Evolutionary conservation across 2,888 invertebrate genomes (phyloP).

Genomic region (Chydorus sphaericus): DNA sequence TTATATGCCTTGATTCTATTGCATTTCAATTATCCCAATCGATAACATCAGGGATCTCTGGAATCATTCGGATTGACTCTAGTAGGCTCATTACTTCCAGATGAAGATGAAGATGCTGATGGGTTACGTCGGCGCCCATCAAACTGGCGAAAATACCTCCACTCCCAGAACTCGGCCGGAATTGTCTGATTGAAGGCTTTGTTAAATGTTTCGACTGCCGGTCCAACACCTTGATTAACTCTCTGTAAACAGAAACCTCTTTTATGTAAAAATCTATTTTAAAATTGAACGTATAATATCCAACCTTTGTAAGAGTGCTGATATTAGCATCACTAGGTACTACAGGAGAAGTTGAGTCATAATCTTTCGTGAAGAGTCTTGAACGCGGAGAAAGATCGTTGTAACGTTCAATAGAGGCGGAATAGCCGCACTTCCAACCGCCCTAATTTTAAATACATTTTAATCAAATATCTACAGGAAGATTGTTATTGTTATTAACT

Average conservation of each 20-base stretch:
- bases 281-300: too few relatives aligned
- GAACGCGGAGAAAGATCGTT: background rate
- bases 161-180: background rate
- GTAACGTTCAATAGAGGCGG: background rate
- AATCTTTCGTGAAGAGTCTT: too few relatives aligned
- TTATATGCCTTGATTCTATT: too few relatives aligned
- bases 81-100: too few relatives aligned
- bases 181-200: background rate
- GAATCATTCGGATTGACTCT: background rate
- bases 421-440: background rate
- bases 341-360: too few relatives aligned
- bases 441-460: background rate
- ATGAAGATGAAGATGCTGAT: too few relatives aligned
- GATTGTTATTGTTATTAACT: background rate
- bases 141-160: background rate
- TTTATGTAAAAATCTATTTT: too few relatives aligned
- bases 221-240: background rate
- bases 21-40: too few relatives aligned
- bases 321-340: too few relatives aligned
- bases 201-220: background rate
- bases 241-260: background rate
- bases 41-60: background rate
- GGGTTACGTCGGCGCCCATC: background rate
- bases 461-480: background rate
- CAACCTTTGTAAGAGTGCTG: too few relatives aligned